Percentiles rank a stretch among this genome's conserved stretches.
Evolutionary conservation across 2,113 vertebrate genomes (phyloP).

Genomic region (Tauraco erythrolophus): DNA sequence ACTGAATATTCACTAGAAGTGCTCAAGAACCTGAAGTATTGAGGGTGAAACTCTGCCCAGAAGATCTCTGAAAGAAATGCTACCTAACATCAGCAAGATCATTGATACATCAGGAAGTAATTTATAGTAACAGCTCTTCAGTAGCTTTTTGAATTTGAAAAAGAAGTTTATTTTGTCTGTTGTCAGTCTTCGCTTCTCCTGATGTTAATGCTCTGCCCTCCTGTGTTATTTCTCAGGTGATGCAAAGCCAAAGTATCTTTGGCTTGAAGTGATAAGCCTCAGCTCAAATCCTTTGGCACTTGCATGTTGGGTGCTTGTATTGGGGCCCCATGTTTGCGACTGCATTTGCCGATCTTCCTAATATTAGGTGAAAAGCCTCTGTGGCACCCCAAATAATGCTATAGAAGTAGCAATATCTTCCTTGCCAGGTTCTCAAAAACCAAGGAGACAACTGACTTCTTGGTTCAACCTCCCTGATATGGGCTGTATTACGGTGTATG

Average conservation of each 20-base stretch:
- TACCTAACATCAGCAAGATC: background rate
- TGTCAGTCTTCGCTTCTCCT: background rate
- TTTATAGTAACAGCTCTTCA: background rate
- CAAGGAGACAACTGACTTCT: background rate
- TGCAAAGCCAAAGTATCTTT: background rate
- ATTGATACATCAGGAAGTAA: background rate
- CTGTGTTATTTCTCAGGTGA: background rate
- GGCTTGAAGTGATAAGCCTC: background rate
- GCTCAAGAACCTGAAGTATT: background rate
- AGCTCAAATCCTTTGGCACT: background rate
- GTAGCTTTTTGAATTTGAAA: background rate
- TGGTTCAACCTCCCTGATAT: background rate
- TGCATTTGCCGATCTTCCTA: background rate
- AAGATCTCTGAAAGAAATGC: background rate
- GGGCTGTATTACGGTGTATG: accelerated
- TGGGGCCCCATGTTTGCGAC: background rate
- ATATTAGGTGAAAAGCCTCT: background rate
- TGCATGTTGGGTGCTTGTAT: background rate
- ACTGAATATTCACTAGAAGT: background rate
- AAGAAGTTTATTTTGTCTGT: background rate
- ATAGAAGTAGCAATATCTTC: background rate
- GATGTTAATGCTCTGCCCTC: background rate
- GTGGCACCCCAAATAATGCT: background rate
- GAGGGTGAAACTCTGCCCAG: background rate
- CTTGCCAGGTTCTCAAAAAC: background rate